Evolutionary conservation across 2,113 vertebrate species (phyloP).

Genomic region (Tiliqua scincoides): DNA sequence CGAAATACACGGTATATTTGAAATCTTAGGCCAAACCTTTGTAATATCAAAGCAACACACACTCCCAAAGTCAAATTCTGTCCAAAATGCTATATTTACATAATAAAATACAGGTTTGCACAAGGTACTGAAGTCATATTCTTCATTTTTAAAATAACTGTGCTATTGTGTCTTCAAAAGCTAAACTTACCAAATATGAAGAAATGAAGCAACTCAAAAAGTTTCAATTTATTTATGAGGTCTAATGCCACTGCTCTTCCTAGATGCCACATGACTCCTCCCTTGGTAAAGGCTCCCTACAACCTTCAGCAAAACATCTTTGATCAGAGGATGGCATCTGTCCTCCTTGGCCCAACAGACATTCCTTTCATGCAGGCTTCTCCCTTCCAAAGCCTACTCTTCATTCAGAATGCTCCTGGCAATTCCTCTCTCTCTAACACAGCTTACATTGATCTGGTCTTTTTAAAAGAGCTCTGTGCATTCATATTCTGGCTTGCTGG

Average conservation of each 20-base stretch:
- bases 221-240: neutral
- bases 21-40: neutral
- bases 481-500: neutral
- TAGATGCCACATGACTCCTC: neutral
- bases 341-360: neutral
- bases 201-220: neutral
- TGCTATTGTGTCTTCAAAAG: neutral
- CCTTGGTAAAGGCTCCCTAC: neutral
- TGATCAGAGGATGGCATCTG: neutral
- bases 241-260: neutral
- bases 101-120: neutral
- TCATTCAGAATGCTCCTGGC: neutral
- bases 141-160: neutral
- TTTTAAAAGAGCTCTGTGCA: neutral
- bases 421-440: no score
- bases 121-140: no score
- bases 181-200: neutral
- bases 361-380: neutral
- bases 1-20: no score
- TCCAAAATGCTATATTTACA: neutral
- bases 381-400: no score
- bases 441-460: neutral
- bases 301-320: neutral
- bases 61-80: neutral
- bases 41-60: neutral